These are phyloP conservation scores for Sternotherus odoratus DNA, from an alignment of 2,797 vertebrate species.

Conservation along the genomic window DNA sequence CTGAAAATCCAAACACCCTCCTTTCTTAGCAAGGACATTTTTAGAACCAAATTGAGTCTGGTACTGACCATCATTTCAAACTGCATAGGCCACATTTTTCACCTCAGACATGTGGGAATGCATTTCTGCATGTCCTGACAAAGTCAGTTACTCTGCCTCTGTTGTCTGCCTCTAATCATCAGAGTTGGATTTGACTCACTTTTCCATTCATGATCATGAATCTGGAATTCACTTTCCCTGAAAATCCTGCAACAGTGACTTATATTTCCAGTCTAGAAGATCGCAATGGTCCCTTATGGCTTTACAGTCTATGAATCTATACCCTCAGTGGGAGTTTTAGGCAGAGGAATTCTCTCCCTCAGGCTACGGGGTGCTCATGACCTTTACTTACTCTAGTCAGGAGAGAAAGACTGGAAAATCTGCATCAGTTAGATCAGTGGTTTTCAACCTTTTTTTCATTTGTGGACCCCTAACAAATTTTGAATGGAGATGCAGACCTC, in stretches of 20 bases:
- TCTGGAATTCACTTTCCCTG: too few relatives aligned
- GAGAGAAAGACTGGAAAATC: not conserved
- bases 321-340: not conserved
- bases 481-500: too few relatives aligned
- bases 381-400: not conserved
- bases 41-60: constrained; percentile 64
- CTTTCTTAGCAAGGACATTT: constrained; percentile 51
- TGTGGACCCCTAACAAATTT: too few relatives aligned
- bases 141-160: not conserved
- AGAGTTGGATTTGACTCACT: not conserved
- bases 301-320: not conserved
- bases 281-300: not conserved
- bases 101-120: constrained; percentile 68
- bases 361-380: not conserved
- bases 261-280: not conserved
- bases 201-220: too few relatives aligned
- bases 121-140: constrained; percentile 42
- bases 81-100: constrained; percentile 26
- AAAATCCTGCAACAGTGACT: too few relatives aligned
- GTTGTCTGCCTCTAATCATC: not conserved
- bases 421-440: not conserved
- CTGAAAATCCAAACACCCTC: constrained; percentile 45
- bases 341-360: not conserved
- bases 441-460: too few relatives aligned
- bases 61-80: constrained; percentile 33